These are phyloP conservation scores for Chrysotoxum bicinctum DNA, from an alignment of 2,888 invertebrate genomes.

Conservation along the genomic window DNA sequence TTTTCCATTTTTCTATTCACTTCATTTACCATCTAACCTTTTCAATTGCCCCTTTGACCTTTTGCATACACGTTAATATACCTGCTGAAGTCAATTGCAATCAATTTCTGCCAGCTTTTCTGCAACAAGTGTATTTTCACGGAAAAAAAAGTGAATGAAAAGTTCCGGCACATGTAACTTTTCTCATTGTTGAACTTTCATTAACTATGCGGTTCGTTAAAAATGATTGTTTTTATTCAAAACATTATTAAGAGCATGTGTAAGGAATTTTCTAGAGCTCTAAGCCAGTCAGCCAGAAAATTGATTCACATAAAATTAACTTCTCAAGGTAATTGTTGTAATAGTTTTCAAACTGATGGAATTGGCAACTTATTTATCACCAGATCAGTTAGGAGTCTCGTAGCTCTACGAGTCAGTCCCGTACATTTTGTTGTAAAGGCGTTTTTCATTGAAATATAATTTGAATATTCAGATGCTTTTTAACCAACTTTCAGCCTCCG, in stretches of 20 bases:
- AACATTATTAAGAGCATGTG: not conserved
- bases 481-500: not conserved
- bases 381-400: not conserved
- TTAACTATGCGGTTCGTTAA: not conserved
- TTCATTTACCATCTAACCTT: too few species aligned
- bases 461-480: slow-evolving; percentile 33
- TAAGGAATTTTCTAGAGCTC: not conserved
- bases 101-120: not conserved
- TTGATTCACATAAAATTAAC: slow-evolving; percentile 36
- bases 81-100: not conserved
- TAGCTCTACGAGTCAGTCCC: not conserved
- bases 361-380: not conserved
- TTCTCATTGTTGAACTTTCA: not conserved
- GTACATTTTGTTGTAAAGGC: not conserved
- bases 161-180: not conserved
- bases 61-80: not conserved
- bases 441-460: slow-evolving; percentile 8
- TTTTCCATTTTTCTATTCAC: too few species aligned
- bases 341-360: not conserved
- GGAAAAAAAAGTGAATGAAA: not conserved
- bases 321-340: not conserved
- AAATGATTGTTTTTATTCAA: not conserved
- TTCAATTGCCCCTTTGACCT: not conserved
- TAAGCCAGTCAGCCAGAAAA: slow-evolving; percentile 8
- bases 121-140: not conserved